Evolutionary conservation across 2,888 invertebrate genomes (phyloP).

Genomic region (Salticus scenicus): DNA sequence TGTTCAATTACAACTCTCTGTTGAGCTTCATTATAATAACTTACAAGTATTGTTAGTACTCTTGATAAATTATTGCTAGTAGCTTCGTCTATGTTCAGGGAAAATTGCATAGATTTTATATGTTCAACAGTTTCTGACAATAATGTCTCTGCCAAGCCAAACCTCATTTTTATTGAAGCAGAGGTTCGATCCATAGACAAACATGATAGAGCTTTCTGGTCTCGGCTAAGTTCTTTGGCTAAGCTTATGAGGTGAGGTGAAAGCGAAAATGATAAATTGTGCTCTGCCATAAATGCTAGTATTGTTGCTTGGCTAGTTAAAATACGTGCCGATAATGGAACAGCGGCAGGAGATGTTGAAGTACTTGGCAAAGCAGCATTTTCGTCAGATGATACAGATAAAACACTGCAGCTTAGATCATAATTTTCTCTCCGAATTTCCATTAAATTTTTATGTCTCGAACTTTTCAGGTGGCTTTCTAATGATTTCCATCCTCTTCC

Average conservation of each 20-base stretch:
- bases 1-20: constrained; percentile 1
- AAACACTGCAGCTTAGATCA: background rate
- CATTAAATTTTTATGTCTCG: background rate
- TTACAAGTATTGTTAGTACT: constrained; percentile 18
- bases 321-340: background rate
- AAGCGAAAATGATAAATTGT: background rate
- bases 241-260: background rate
- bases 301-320: background rate
- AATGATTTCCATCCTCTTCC: constrained; percentile 2
- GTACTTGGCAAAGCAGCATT: background rate
- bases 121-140: background rate
- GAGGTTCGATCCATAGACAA: background rate
- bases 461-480: background rate
- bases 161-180: constrained; percentile 12
- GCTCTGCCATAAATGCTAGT: background rate
- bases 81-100: background rate
- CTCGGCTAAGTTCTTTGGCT: background rate
- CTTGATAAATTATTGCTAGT: background rate
- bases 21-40: background rate
- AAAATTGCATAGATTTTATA: background rate
- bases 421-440: background rate
- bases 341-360: background rate
- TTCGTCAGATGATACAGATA: background rate
- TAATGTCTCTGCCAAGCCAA: background rate
- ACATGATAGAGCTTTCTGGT: background rate